Conservation (phyloP, 2,888 invertebrate species). For the Himalopsyche japonica region DNA sequence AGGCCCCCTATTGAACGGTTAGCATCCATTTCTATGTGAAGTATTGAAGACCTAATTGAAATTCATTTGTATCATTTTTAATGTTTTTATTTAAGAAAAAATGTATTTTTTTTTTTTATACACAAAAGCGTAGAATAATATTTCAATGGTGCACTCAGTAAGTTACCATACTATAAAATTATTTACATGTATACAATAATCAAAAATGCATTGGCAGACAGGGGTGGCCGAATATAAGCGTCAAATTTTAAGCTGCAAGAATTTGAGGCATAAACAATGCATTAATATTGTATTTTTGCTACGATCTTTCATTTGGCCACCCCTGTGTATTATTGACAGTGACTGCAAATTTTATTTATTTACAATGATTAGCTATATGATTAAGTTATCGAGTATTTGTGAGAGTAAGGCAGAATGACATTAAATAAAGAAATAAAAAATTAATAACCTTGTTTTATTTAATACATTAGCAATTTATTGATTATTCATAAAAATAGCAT, state of each 20-base stretch:
- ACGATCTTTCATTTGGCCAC: background rate
- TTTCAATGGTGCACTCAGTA: conserved; percentile 27
- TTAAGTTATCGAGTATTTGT: background rate
- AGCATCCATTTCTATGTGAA: background rate
- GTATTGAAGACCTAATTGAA: background rate
- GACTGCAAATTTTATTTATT: background rate
- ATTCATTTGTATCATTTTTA: background rate
- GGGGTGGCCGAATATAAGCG: background rate
- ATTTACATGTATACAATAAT: conserved; percentile 22
- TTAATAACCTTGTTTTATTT: background rate
- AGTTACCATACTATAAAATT: conserved; percentile 33
- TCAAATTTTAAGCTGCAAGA: background rate
- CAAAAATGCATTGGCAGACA: conserved; percentile 1
- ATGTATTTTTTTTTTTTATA: conserved; percentile 29
- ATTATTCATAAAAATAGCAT: background rate
- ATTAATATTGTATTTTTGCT: background rate
- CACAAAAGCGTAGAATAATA: conserved; percentile 32
- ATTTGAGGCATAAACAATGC: background rate
- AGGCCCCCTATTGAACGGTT: too few species aligned
- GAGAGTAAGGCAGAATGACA: background rate
- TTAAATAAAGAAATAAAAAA: background rate
- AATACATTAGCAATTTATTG: background rate
- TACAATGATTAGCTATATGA: background rate
- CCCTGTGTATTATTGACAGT: background rate
- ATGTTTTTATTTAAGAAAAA: conserved; percentile 33